Conservation (phyloP, 2,888 invertebrate species). For the Platycheirus albimanus region DNA sequence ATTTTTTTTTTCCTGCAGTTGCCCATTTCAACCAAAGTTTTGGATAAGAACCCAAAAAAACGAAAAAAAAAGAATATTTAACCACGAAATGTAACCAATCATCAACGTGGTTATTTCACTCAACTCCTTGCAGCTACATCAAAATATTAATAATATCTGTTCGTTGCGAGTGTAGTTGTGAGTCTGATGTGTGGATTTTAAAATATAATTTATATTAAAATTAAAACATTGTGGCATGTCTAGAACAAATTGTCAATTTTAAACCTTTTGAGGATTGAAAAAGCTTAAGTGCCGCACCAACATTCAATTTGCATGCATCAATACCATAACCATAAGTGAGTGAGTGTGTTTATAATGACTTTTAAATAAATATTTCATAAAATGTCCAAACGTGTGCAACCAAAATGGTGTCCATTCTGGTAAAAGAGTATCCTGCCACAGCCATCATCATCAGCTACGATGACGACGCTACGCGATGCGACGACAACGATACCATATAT, state of each 20-base stretch:
- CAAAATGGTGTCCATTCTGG: not conserved
- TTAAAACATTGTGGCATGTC: slow-evolving; percentile 59
- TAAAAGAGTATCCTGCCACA: not conserved
- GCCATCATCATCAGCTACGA: not conserved
- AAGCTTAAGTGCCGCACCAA: slow-evolving; percentile 66
- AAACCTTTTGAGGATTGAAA: slow-evolving; percentile 70
- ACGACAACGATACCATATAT: too few relatives aligned
- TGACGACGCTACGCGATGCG: not conserved
- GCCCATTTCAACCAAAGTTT: too few relatives aligned
- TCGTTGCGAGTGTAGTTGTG: not conserved
- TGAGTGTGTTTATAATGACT: slow-evolving; percentile 35
- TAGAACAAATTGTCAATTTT: slow-evolving; percentile 71
- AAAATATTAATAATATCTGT: not conserved
- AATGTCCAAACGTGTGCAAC: slow-evolving; percentile 19
- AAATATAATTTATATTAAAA: slow-evolving; percentile 61
- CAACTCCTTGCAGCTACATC: not conserved
- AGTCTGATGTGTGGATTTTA: not conserved
- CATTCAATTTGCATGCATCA: slow-evolving; percentile 71
- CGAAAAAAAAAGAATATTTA: not conserved
- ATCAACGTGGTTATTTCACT: slow-evolving; percentile 53
- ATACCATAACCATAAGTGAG: slow-evolving; percentile 34
- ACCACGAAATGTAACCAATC: slow-evolving; percentile 55
- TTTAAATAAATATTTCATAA: slow-evolving; percentile 68
- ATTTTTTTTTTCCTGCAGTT: too few relatives aligned
- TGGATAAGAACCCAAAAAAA: too few relatives aligned